Evolutionary conservation across 2,113 vertebrate genomes (phyloP).

Genomic region (Motacilla tschutschensis): DNA sequence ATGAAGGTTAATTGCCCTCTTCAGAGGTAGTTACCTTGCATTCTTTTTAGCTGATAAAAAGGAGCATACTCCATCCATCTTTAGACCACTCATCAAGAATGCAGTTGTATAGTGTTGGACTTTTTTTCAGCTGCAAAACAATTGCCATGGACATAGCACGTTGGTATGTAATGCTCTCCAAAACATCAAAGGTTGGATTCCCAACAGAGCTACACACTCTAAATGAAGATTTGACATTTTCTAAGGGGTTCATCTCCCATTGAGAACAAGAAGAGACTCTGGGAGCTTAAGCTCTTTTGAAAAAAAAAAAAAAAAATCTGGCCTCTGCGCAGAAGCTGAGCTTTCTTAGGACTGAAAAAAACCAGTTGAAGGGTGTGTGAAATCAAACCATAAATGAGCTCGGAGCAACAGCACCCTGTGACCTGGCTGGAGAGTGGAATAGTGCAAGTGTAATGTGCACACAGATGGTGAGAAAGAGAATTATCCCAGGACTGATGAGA

Average conservation of each 20-base stretch:
- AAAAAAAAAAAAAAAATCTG: neutral
- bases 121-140: neutral
- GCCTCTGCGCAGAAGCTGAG: neutral
- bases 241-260: neutral
- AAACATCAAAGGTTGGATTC: neutral
- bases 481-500: neutral
- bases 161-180: neutral
- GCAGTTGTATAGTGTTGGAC: neutral
- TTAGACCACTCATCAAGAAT: neutral
- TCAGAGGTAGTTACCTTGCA: neutral
- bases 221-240: constrained; percentile 31
- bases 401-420: fast-evolving
- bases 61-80: neutral
- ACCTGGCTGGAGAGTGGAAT: neutral
- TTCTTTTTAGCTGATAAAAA: neutral
- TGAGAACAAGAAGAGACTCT: neutral
- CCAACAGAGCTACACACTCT: neutral
- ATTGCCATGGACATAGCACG: neutral
- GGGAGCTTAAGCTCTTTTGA: neutral
- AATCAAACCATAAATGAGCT: neutral
- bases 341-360: neutral
- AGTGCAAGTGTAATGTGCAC: neutral
- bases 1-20: neutral
- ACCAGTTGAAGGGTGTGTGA: neutral
- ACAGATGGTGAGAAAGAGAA: neutral